These are phyloP conservation scores for Pantala flavescens DNA, from an alignment of 1,140 invertebrate species.

Conservation along the genomic window DNA sequence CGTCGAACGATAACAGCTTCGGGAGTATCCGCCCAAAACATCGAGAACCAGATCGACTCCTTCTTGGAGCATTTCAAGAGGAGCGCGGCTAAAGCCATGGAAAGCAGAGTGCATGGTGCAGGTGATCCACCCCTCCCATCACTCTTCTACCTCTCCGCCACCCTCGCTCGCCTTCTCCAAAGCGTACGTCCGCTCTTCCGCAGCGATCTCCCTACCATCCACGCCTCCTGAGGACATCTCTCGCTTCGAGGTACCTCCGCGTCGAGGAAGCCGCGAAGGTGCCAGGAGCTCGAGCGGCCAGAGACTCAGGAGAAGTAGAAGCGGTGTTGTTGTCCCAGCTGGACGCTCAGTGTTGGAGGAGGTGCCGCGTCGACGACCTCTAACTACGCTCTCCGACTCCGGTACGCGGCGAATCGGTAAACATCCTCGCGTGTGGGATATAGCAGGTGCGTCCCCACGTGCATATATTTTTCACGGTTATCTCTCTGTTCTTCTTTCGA, in stretches of 20 bases:
- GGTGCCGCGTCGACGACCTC: background rate
- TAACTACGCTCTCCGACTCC: background rate
- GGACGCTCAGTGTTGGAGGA: background rate
- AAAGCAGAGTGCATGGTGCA: conserved; percentile 15
- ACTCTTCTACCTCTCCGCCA: background rate
- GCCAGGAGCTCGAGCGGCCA: conserved; percentile 39
- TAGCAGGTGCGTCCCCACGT: too few species aligned
- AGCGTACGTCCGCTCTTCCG: too few species aligned
- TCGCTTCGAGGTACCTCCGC: conserved; percentile 21
- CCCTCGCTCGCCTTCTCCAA: too few species aligned
- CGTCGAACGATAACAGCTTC: background rate
- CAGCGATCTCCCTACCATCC: background rate
- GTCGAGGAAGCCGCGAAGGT: conserved; percentile 40
- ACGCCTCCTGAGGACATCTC: background rate
- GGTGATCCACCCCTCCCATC: conserved; percentile 4
- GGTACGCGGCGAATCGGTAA: conserved; percentile 2
- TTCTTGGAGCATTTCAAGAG: conserved; percentile 68
- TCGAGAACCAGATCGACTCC: conserved; percentile 70
- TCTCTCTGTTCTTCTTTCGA: background rate
- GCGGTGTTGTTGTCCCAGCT: conserved; percentile 22
- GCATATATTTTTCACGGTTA: background rate
- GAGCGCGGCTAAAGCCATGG: conserved; percentile 58
- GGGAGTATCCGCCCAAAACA: conserved; percentile 35
- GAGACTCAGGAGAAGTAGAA: conserved; percentile 33
- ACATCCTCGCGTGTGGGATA: background rate